Evolutionary conservation across 2,888 invertebrate genomes (phyloP).

Genomic region (Phoronis australis): DNA sequence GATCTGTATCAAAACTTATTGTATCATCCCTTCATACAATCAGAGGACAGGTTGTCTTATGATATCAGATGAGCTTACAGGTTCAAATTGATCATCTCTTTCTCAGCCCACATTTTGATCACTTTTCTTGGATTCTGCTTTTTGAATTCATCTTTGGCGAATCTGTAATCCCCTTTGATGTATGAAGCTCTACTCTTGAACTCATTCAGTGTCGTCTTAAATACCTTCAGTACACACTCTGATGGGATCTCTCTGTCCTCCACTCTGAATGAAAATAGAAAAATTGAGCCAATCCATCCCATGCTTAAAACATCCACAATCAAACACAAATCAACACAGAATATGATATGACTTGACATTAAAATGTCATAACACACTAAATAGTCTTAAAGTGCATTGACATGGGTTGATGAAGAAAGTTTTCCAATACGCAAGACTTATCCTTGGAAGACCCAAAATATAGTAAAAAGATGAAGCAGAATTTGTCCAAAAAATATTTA

Average conservation of each 20-base stretch:
- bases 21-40: too few relatives aligned
- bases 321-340: too few relatives aligned
- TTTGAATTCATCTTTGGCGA: constrained; percentile 57
- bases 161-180: constrained; percentile 60
- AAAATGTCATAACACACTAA: too few relatives aligned
- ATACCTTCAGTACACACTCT: constrained; percentile 60
- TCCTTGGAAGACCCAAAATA: too few relatives aligned
- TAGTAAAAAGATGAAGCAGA: too few relatives aligned
- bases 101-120: constrained; percentile 62
- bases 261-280: constrained; percentile 17
- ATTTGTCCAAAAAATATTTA: too few relatives aligned
- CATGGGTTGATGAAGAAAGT: too few relatives aligned
- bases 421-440: too few relatives aligned
- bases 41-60: background rate
- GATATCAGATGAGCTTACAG: constrained; percentile 36
- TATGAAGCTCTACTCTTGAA: constrained; percentile 60
- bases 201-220: constrained; percentile 60
- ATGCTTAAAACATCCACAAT: too few relatives aligned
- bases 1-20: background rate
- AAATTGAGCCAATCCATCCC: background rate
- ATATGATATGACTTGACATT: too few relatives aligned
- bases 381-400: too few relatives aligned
- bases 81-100: constrained; percentile 60
- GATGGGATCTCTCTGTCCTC: constrained; percentile 42
- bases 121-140: constrained; percentile 59